A percentile compares a stretch with the other conserved stretches of the same genome.
These are phyloP conservation scores for Podabrus alpinus DNA, from an alignment of 2,888 invertebrate species.

Conservation along the genomic window DNA sequence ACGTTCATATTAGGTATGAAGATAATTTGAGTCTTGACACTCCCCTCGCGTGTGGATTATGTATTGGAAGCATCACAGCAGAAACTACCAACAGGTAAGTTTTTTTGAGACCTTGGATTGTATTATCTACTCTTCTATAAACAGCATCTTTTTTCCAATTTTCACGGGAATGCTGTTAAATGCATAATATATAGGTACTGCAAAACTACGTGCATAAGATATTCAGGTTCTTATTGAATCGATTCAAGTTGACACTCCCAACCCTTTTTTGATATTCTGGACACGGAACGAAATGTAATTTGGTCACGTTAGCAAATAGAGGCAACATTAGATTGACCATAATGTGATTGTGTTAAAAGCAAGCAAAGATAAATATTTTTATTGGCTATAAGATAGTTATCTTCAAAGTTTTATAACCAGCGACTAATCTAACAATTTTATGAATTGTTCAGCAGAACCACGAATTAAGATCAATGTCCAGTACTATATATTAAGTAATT, in stretches of 20 bases:
- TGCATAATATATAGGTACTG: too few species aligned
- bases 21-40: conserved; percentile 70
- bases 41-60: conserved; percentile 75
- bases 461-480: too few species aligned
- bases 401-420: too few species aligned
- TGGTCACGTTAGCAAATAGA: background rate
- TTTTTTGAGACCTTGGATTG: background rate
- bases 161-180: too few species aligned
- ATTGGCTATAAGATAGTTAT: too few species aligned
- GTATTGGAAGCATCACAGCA: conserved; percentile 75
- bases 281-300: background rate
- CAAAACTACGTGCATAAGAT: background rate
- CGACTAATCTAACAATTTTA: too few species aligned
- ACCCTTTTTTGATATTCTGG: background rate
- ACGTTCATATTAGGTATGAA: conserved; percentile 82
- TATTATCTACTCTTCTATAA: too few species aligned
- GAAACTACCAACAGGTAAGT: conserved; percentile 77
- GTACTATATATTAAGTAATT: too few species aligned
- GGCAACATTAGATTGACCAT: background rate
- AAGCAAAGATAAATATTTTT: too few species aligned
- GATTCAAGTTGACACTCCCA: background rate
- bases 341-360: too few species aligned
- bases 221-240: background rate
- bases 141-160: too few species aligned
- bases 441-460: too few species aligned